A percentile compares a stretch with the other conserved stretches of the same genome.
Conservation (phyloP, 2,797 vertebrate species). For the Caiman crocodilus region DNA sequence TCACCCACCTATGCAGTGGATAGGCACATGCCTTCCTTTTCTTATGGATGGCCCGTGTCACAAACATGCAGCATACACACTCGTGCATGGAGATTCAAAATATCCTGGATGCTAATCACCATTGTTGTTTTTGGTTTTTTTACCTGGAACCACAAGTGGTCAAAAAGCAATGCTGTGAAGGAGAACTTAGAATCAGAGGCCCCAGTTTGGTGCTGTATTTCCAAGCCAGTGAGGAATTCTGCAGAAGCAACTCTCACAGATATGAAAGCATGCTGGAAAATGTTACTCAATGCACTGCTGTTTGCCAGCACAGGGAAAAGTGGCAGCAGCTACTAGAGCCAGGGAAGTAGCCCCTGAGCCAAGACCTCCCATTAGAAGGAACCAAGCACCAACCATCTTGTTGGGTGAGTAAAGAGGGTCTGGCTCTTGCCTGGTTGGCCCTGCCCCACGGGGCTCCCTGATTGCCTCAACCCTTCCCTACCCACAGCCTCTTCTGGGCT, state of each 20-base stretch:
- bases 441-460: background rate
- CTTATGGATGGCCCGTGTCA: background rate
- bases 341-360: accelerated
- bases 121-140: background rate
- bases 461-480: background rate
- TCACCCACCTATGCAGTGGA: too few species aligned
- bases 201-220: background rate
- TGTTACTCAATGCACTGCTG: background rate
- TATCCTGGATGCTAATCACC: background rate
- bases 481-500: background rate
- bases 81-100: background rate
- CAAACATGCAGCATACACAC: background rate
- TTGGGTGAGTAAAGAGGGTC: background rate
- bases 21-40: background rate
- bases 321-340: background rate
- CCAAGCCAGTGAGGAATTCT: background rate
- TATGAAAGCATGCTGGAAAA: background rate
- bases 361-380: background rate
- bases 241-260: accelerated
- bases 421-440: accelerated
- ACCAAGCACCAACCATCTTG: background rate
- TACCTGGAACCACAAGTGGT: background rate
- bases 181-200: background rate
- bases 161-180: background rate
- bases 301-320: background rate